Conservation (phyloP, 2,797 vertebrate species). For the Phoxinus dragarum region DNA sequence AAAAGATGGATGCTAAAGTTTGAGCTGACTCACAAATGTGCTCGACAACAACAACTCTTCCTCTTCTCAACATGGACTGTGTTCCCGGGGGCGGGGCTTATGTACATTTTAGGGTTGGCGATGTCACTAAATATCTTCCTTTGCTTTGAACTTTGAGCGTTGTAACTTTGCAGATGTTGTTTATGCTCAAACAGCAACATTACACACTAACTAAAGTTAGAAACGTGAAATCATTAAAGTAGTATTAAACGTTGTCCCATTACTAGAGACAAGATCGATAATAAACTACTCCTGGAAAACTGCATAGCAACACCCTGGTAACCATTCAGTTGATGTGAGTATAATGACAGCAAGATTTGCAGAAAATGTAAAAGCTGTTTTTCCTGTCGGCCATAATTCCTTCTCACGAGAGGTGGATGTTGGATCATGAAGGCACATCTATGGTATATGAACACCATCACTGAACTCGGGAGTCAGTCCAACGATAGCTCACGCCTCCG, state of each 20-base stretch:
- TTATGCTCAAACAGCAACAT: too few species aligned
- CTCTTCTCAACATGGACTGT: too few species aligned
- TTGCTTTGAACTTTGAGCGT: too few species aligned
- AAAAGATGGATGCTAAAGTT: too few species aligned
- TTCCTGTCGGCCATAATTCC: neutral
- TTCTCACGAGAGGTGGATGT: neutral
- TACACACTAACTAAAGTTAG: too few species aligned
- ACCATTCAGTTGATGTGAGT: neutral
- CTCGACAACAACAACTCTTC: too few species aligned
- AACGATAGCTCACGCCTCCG: conserved; percentile 41
- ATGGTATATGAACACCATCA: neutral
- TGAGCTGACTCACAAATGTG: too few species aligned
- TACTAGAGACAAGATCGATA: neutral
- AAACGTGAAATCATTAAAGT: too few species aligned
- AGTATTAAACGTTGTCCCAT: neutral
- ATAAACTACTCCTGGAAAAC: neutral
- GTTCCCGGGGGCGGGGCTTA: too few species aligned
- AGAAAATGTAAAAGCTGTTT: neutral
- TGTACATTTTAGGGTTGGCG: too few species aligned
- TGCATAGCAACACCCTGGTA: neutral
- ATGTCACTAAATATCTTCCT: too few species aligned
- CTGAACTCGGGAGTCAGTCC: conserved; percentile 30
- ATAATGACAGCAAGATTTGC: neutral
- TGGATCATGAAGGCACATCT: neutral
- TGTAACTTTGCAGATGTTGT: too few species aligned